Percentiles rank a stretch among this genome's conserved stretches.
phyloP scores from a whole-genome alignment of 2,113 vertebrate genomes.

The Eulacestoma nigropectus region DNA sequence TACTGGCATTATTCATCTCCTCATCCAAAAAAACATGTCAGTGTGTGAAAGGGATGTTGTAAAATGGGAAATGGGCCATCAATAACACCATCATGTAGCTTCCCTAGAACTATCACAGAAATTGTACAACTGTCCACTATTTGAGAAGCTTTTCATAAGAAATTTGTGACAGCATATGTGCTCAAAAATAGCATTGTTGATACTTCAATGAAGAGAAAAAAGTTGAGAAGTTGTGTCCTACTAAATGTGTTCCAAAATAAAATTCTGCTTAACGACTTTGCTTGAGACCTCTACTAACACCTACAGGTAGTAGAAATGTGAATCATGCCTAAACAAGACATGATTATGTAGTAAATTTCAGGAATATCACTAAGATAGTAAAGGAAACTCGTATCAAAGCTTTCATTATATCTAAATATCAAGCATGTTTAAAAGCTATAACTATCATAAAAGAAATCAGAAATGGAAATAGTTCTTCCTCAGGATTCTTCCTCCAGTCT shows the following conservation, averaged over 20 bases:
- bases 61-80: not conserved
- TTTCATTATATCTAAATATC: not conserved
- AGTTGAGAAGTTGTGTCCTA: not conserved
- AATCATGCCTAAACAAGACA: not conserved
- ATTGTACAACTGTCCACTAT: not conserved
- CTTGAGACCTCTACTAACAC: not conserved
- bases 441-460: not conserved
- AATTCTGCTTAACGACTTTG: not conserved
- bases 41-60: not conserved
- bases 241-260: not conserved
- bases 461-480: not conserved
- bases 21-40: not conserved
- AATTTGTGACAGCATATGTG: not conserved
- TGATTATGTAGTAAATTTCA: not conserved
- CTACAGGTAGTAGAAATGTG: not conserved
- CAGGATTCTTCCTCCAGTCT: not conserved
- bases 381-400: rapidly evolving
- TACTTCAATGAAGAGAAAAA: not conserved
- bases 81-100: not conserved
- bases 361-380: not conserved
- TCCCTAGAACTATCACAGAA: not conserved
- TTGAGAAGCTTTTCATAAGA: not conserved
- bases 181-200: not conserved
- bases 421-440: not conserved
- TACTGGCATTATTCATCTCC: not conserved